Evolutionary conservation across 2,797 vertebrate species (phyloP).

Genomic region (Microctenopoma stevenorrisi): DNA sequence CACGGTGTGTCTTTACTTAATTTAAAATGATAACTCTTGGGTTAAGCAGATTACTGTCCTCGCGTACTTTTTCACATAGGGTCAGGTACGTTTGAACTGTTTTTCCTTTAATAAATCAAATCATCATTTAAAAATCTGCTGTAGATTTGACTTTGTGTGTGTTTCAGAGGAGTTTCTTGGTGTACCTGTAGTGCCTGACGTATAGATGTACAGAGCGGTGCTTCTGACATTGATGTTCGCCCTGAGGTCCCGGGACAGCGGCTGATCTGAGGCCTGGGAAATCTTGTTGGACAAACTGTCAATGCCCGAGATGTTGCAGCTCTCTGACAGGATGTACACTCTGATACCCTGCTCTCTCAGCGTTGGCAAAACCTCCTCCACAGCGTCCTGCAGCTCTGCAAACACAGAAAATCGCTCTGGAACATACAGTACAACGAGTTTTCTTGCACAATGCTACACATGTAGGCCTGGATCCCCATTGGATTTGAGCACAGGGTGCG

Average conservation of each 20-base stretch:
- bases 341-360: constrained; percentile 84
- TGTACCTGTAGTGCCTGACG: constrained; percentile 94
- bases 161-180: neutral
- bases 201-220: constrained; percentile 92
- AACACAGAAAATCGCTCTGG: constrained; percentile 25
- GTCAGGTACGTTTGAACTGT: too few species aligned
- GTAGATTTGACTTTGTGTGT: too few species aligned
- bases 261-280: constrained; percentile 82
- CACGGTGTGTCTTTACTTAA: too few species aligned
- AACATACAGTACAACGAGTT: too few species aligned
- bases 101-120: too few species aligned
- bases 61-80: too few species aligned
- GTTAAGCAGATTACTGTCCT: too few species aligned
- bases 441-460: constrained; percentile 42
- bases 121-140: too few species aligned
- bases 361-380: constrained; percentile 89
- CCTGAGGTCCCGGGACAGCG: constrained; percentile 83
- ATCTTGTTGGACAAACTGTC: constrained; percentile 83
- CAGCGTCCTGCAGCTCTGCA: constrained; percentile 84
- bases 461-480: constrained; percentile 20
- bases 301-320: constrained; percentile 78
- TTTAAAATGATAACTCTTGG: too few species aligned
- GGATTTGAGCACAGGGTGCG: constrained; percentile 32
- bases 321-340: constrained; percentile 85
- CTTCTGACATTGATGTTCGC: constrained; percentile 80